A percentile compares a stretch with the other conserved stretches of the same genome.
Evolutionary conservation across 2,888 invertebrate species (phyloP).

Genomic region (Nebria salina): DNA sequence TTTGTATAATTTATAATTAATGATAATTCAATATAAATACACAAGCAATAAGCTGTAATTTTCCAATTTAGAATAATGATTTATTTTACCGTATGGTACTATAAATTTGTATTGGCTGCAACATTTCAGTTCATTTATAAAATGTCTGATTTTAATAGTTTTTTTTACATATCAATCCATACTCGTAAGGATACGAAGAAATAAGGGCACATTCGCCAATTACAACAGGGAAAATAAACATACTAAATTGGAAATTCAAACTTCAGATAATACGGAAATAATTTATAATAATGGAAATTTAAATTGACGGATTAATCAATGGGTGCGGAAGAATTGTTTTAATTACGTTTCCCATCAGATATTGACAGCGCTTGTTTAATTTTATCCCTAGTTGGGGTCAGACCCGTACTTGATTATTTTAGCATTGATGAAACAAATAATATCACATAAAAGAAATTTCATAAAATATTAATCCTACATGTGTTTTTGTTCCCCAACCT

Average conservation of each 20-base stretch:
- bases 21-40: no score
- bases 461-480: no score
- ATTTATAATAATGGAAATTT: conserved; percentile 29
- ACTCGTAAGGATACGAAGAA: background rate
- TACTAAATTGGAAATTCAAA: background rate
- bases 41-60: no score
- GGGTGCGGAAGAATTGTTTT: conserved; percentile 22
- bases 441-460: no score
- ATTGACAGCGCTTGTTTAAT: conserved; percentile 13
- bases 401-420: background rate
- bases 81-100: no score
- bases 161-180: no score
- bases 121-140: no score
- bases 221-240: background rate
- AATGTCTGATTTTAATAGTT: no score
- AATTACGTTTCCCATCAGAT: conserved; percentile 27
- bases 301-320: conserved; percentile 35
- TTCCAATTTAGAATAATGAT: no score
- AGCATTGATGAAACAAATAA: background rate
- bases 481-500: no score
- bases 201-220: background rate
- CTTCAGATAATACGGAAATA: conserved; percentile 6
- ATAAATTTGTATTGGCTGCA: no score
- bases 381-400: background rate
- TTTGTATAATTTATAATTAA: no score